Evolutionary conservation across 1,140 invertebrate genomes (phyloP).

Genomic region (Atopsyche davidsoni): DNA sequence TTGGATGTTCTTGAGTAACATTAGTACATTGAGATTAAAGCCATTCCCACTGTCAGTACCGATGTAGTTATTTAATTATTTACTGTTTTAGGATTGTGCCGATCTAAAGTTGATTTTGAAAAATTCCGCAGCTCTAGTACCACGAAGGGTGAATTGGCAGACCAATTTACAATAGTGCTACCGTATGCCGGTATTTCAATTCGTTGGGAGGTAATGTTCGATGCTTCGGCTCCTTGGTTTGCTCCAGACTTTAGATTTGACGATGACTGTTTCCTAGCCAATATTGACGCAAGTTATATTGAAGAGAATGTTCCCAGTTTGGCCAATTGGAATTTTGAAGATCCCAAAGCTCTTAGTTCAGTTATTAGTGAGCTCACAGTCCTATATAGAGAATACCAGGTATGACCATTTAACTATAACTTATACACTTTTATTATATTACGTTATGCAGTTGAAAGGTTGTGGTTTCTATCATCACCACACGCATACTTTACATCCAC

Average conservation of each 20-base stretch:
- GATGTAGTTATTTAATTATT: background rate
- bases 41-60: background rate
- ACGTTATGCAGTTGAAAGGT: no score
- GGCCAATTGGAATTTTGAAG: constrained; percentile 48
- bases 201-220: constrained; percentile 39
- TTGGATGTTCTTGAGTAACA: background rate
- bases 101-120: constrained; percentile 26
- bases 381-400: constrained; percentile 52
- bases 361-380: constrained; percentile 50
- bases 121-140: constrained; percentile 15
- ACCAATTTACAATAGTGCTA: constrained; percentile 39
- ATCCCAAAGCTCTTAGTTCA: constrained; percentile 46
- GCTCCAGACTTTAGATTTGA: constrained; percentile 50
- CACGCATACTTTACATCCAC: no score
- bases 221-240: constrained; percentile 34
- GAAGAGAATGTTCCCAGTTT: constrained; percentile 49
- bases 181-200: constrained; percentile 38
- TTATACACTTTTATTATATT: no score
- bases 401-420: constrained; percentile 30
- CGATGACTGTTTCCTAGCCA: constrained; percentile 50
- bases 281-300: constrained; percentile 45
- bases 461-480: no score
- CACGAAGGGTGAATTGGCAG: constrained; percentile 24
- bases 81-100: constrained; percentile 22
- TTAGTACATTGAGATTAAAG: background rate